A percentile compares a stretch with the other conserved stretches of the same genome.
phyloP scores from a whole-genome alignment of 1,140 invertebrate species.

The Anastrepha ludens region DNA sequence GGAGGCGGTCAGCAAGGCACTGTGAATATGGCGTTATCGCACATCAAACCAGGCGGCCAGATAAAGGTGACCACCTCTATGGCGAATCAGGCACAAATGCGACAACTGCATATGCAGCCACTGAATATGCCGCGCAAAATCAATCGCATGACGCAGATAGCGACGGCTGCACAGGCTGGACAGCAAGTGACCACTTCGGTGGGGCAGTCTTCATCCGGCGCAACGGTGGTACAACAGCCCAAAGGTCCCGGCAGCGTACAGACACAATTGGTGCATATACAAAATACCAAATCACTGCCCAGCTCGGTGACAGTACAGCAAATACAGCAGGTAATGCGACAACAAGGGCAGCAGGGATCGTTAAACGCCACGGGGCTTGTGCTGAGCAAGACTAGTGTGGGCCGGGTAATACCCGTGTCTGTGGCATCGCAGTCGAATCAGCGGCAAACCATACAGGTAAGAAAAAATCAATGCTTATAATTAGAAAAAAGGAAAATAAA shows the following conservation, averaged over 20 bases:
- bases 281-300: constrained; percentile 77
- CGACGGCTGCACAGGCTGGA: constrained; percentile 57
- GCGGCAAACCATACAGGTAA: constrained; percentile 72
- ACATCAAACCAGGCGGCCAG: constrained; percentile 70
- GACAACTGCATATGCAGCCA: constrained; percentile 81
- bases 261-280: constrained; percentile 71
- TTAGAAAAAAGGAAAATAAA: background rate
- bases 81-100: constrained; percentile 79
- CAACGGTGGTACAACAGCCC: constrained; percentile 62
- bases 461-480: constrained; percentile 33
- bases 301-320: constrained; percentile 84
- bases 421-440: constrained; percentile 71
- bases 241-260: constrained; percentile 63
- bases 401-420: constrained; percentile 72
- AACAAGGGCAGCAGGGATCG: constrained; percentile 75
- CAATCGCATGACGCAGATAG: constrained; percentile 79
- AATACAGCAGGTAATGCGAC: constrained; percentile 85
- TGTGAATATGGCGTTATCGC: constrained; percentile 72
- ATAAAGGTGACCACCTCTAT: constrained; percentile 76
- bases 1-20: constrained; percentile 71
- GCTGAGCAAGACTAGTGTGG: constrained; percentile 71
- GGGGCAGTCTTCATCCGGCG: constrained; percentile 55
- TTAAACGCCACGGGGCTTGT: constrained; percentile 66
- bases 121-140: constrained; percentile 78
- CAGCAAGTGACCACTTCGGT: constrained; percentile 22